These are phyloP conservation scores for Desmodus rotundus DNA, from an alignment of 2,113 vertebrate species.

Conservation along the genomic window DNA sequence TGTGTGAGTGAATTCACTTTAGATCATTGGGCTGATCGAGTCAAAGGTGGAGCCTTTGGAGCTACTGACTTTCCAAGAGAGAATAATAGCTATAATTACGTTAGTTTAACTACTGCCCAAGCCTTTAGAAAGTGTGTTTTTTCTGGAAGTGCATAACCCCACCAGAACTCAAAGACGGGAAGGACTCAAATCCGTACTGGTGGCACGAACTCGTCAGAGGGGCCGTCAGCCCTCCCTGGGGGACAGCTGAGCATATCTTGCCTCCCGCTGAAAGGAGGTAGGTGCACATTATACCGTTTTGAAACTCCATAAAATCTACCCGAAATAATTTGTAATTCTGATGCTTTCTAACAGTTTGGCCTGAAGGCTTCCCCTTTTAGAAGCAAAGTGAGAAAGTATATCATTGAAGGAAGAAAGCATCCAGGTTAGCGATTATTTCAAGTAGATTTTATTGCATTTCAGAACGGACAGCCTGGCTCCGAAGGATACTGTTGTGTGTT, in stretches of 20 bases:
- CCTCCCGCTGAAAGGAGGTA: background rate
- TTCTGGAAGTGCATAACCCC: background rate
- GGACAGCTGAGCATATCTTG: background rate
- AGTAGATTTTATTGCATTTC: slow-evolving; percentile 74
- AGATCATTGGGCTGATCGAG: background rate
- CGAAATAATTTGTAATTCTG: slow-evolving; percentile 51
- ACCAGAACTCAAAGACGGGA: background rate
- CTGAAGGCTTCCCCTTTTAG: background rate
- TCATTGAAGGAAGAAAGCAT: slow-evolving; percentile 34
- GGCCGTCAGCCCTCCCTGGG: background rate
- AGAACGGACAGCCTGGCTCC: slow-evolving; percentile 72
- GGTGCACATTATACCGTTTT: background rate
- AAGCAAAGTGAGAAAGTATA: background rate
- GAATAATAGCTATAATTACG: background rate
- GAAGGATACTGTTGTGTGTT: slow-evolving; percentile 67
- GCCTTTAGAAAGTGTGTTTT: background rate
- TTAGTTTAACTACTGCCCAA: background rate
- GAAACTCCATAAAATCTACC: slow-evolving; percentile 73
- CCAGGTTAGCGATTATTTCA: slow-evolving; percentile 44
- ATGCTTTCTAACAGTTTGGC: slow-evolving; percentile 45
- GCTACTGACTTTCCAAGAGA: background rate
- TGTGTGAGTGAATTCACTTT: background rate
- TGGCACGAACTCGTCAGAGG: background rate
- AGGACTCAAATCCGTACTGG: background rate
- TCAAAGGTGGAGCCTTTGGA: background rate